Evolutionary conservation across 2,888 invertebrate species (phyloP).

Genomic region (Lathronympha strigana): DNA sequence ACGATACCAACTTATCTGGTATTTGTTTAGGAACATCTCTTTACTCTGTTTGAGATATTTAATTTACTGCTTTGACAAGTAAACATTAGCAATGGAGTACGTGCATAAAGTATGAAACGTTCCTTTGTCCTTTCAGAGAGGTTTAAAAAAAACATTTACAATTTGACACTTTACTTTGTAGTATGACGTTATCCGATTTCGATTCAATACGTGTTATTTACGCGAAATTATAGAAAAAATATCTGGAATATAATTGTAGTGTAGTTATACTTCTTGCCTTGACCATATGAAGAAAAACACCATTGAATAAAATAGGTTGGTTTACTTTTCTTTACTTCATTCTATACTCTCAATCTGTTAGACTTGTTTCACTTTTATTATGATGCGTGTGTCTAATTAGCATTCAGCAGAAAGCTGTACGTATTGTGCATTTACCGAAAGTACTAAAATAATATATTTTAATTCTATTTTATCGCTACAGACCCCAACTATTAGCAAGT

Average conservation of each 20-base stretch:
- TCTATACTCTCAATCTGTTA: constrained; percentile 3
- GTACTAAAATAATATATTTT: neutral
- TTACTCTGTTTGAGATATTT: constrained; percentile 8
- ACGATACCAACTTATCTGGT: too few relatives aligned
- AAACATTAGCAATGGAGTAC: neutral
- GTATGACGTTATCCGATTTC: constrained; percentile 36
- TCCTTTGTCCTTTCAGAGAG: neutral
- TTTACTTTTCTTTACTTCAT: neutral
- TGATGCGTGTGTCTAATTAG: constrained; percentile 33
- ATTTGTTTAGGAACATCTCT: constrained; percentile 5
- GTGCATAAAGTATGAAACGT: neutral
- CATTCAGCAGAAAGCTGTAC: constrained; percentile 17
- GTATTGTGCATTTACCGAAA: neutral
- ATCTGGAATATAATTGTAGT: constrained; percentile 23
- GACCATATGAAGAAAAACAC: constrained; percentile 19
- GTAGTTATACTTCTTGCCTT: constrained; percentile 22
- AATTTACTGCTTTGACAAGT: neutral
- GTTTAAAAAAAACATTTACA: constrained; percentile 7
- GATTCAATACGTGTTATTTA: constrained; percentile 29
- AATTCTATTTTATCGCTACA: neutral
- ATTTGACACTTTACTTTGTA: constrained; percentile 23
- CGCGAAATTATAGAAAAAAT: constrained; percentile 18
- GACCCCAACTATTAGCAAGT: neutral
- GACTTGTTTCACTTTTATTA: constrained; percentile 20
- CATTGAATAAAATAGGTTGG: constrained; percentile 26